These are phyloP conservation scores for Nephrotoma guestfalica DNA, from an alignment of 2,888 invertebrate genomes.

Conservation along the genomic window DNA sequence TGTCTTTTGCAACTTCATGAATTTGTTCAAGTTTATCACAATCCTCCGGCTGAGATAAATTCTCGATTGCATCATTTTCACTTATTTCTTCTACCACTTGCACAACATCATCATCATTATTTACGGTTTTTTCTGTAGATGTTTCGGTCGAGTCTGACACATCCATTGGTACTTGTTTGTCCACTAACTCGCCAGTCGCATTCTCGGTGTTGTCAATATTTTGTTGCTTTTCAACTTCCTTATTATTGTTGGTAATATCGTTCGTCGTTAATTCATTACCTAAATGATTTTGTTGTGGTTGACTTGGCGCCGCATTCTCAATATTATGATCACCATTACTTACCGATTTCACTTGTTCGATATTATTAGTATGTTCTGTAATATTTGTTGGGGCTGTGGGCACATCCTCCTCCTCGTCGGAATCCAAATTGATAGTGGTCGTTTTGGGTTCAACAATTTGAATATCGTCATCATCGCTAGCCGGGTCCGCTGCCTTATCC, in stretches of 20 bases:
- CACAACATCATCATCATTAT: conserved; percentile 8
- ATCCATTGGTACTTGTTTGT: background rate
- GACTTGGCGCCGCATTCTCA: background rate
- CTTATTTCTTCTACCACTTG: background rate
- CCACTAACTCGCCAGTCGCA: background rate
- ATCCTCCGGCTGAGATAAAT: background rate
- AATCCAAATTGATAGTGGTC: conserved; percentile 29
- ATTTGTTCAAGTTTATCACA: too few relatives aligned
- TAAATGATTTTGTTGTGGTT: background rate
- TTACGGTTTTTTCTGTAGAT: conserved; percentile 2
- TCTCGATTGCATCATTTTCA: background rate
- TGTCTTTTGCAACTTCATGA: background rate
- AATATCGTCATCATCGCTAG: conserved; percentile 28
- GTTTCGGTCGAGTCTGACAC: background rate
- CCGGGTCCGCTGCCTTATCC: background rate
- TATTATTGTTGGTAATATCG: background rate
- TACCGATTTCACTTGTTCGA: background rate
- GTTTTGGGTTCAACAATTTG: conserved; percentile 32
- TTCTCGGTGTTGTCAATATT: background rate
- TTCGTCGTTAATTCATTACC: background rate
- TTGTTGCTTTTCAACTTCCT: too few relatives aligned
- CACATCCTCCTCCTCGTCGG: conserved; percentile 24
- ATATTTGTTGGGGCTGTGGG: background rate
- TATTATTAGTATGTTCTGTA: background rate
- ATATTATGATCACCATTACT: conserved; percentile 4